Percentiles rank a stretch among this genome's conserved stretches.
Evolutionary conservation across 2,888 invertebrate genomes (phyloP).

Genomic region (Onthophagus sagittarius): DNA sequence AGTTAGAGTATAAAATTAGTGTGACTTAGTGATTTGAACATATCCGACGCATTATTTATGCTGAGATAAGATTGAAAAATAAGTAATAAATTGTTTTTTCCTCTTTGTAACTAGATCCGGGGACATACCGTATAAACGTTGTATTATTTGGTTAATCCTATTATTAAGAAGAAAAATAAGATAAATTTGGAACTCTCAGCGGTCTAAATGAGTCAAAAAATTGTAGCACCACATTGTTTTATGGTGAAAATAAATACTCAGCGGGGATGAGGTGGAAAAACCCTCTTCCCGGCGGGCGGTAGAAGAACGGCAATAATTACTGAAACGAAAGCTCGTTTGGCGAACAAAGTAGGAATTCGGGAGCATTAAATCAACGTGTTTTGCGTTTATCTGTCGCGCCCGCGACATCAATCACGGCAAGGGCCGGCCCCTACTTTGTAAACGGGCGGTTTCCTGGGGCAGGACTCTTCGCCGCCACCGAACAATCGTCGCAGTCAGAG

Average conservation of each 20-base stretch:
- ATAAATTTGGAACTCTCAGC: too few species aligned
- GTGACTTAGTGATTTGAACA: too few species aligned
- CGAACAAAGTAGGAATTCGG: constrained; percentile 46
- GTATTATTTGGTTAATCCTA: too few species aligned
- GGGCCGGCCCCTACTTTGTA: constrained; percentile 41
- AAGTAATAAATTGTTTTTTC: too few species aligned
- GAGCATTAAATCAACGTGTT: constrained; percentile 50
- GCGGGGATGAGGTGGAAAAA: background rate
- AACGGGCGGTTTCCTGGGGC: constrained; percentile 19
- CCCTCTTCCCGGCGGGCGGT: background rate
- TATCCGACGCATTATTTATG: too few species aligned
- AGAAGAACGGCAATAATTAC: constrained; percentile 42
- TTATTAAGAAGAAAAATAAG: too few species aligned
- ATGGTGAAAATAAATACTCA: background rate
- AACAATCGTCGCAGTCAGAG: constrained; percentile 8
- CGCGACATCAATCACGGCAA: constrained; percentile 47
- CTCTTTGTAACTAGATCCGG: too few species aligned
- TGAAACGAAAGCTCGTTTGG: constrained; percentile 47
- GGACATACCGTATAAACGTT: too few species aligned
- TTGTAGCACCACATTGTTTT: background rate
- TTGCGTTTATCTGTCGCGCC: constrained; percentile 51
- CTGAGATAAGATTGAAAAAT: too few species aligned
- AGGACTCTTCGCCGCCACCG: constrained; percentile 16
- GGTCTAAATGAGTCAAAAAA: background rate
- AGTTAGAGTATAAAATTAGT: too few species aligned